Conservation (phyloP, 2,888 invertebrate genomes). For the Cantharis rufa region DNA sequence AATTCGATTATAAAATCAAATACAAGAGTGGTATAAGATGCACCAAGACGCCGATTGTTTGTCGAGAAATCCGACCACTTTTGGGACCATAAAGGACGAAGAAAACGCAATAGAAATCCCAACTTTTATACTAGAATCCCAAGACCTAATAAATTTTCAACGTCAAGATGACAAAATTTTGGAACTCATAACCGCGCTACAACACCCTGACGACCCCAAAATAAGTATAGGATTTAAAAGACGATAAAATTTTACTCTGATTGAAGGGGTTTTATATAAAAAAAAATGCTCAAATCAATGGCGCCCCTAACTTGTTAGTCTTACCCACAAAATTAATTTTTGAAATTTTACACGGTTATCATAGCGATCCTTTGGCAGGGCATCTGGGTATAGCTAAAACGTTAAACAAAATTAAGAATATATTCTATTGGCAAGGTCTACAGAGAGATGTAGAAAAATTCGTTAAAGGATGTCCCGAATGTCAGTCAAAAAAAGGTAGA, state of each 20-base stretch:
- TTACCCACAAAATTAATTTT: background rate
- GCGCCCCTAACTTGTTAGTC: background rate
- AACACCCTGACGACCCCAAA: background rate
- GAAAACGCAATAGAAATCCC: conserved; percentile 6
- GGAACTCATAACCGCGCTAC: background rate
- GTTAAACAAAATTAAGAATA: background rate
- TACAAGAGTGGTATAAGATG: too few relatives aligned
- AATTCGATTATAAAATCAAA: too few relatives aligned
- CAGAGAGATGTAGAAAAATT: conserved; percentile 23
- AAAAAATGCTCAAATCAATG: background rate
- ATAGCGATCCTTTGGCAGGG: conserved; percentile 2
- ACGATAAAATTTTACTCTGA: background rate
- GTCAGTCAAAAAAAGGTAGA: conserved; percentile 30
- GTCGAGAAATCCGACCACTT: conserved; percentile 5
- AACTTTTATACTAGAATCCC: conserved; percentile 1
- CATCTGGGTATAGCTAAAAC: conserved; percentile 1
- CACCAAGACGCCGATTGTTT: conserved; percentile 19
- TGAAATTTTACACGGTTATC: background rate
- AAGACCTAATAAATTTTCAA: conserved; percentile 2
- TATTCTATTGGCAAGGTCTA: conserved; percentile 24
- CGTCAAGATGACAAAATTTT: background rate
- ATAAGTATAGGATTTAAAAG: background rate
- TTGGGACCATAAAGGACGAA: background rate
- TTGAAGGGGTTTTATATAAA: background rate
- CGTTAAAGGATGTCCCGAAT: conserved; percentile 28